Conservation (phyloP, 1,140 invertebrate species). For the Drosophila athabasca region DNA sequence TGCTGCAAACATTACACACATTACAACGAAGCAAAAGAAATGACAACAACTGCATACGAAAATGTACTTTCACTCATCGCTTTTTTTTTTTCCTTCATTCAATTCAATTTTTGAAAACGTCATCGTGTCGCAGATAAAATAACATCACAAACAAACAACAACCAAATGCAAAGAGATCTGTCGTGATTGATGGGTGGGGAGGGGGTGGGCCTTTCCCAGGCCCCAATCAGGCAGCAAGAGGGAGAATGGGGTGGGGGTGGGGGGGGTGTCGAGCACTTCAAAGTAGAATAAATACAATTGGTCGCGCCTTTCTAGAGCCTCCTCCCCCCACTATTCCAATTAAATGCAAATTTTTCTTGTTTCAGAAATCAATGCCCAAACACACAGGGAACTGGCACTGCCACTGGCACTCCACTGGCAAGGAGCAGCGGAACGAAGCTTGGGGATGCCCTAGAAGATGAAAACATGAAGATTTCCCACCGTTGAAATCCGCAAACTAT, state of each 20-base stretch:
- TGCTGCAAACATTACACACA: conserved; percentile 78
- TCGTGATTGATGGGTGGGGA: conserved; percentile 47
- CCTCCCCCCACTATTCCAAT: conserved; percentile 48
- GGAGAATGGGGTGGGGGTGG: conserved; percentile 30
- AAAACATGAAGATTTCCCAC: no score
- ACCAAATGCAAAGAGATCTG: conserved; percentile 56
- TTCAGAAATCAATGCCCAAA: conserved; percentile 68
- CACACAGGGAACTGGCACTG: neutral
- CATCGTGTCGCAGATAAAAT: conserved; percentile 73
- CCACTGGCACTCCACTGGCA: conserved; percentile 11
- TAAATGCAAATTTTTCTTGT: conserved; percentile 76
- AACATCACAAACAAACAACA: conserved; percentile 45
- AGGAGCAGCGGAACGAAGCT: conserved; percentile 7
- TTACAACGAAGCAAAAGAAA: conserved; percentile 72
- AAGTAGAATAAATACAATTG: conserved; percentile 72
- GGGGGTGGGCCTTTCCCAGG: conserved; percentile 19
- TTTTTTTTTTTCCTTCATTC: conserved; percentile 44
- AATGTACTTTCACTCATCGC: conserved; percentile 80
- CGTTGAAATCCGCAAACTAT: no score
- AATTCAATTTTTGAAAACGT: conserved; percentile 69
- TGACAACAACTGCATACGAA: conserved; percentile 74
- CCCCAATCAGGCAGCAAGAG: conserved; percentile 23
- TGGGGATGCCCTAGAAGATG: conserved; percentile 19
- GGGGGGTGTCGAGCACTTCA: conserved; percentile 30
- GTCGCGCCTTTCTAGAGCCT: conserved; percentile 30